Evolutionary conservation across 2,797 vertebrate genomes (phyloP), one percentile per base, ranked within the genome.

Genomic region (Myotis pilosus): DNA sequence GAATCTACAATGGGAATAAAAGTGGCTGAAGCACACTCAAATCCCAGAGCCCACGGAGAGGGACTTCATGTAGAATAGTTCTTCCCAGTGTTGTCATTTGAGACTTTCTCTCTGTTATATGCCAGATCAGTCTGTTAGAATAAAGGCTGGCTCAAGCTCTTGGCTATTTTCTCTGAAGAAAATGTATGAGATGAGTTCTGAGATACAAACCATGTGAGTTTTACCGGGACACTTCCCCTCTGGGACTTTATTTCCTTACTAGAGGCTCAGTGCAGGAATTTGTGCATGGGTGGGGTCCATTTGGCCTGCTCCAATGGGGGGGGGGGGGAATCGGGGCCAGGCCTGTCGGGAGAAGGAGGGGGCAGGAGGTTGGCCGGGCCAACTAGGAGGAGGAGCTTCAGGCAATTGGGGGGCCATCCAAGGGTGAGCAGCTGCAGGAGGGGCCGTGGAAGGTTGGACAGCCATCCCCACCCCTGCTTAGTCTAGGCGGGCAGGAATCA

Each of bases 161-260:
- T 81, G 3, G 30, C 36, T 55, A 78, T 66, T 82, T 75, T 62
- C 47, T 47, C 60, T 71, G 55, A 72, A 55, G 53, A 87, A 92
- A 92, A 87, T 25, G 68, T 28, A 36, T 16, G 86, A 62, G 23
- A 17, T 72, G n/a, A 90, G 75, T 68, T 82, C 25, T 76, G 51
- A 87, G 57, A 53, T 82, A 28, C 4, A 88, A 90, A 72, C 33
- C 41, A 9, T 33, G 8, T 60, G 30, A 22, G 17, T 64, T 94
- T 93, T 19, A 60, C n/a, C 7, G 71, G 22, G 44, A 44, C 12
- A 28, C 10, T 55, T 85, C 19, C 9, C 4, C 4, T 93, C 30
- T 47, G 12, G 75, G 20, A 47, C 9, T 95, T 87, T 76, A 33
- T 68, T 92, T 87, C 47, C 60, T 84, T 55, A 47, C 25, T 28